Evolutionary conservation across 2,888 invertebrate species (phyloP).

Genomic region (Drosophila diplacantha): DNA sequence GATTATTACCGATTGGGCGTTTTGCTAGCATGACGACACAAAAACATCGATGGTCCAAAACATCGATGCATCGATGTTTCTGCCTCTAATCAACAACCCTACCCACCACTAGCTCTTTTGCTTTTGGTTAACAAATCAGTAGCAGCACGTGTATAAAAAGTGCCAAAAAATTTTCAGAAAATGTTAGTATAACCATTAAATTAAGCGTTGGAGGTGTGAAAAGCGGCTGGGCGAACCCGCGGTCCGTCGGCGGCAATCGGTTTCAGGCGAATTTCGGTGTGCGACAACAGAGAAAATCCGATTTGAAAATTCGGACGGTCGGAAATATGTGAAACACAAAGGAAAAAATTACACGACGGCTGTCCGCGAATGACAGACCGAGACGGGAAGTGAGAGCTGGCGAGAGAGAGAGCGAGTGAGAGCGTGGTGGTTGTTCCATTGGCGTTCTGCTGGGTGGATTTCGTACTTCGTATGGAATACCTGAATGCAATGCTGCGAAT

Average conservation of each 20-base stretch:
- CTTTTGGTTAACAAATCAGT: conserved; percentile 78
- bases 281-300: conserved; percentile 39
- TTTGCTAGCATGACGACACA: no score
- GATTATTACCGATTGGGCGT: no score
- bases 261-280: conserved; percentile 47
- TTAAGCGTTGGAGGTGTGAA: conserved; percentile 47
- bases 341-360: conserved; percentile 57
- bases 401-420: conserved; percentile 6
- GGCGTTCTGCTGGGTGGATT: conserved; percentile 46
- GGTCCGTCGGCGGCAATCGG: conserved; percentile 38
- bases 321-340: conserved; percentile 53
- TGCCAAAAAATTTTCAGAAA: conserved; percentile 78
- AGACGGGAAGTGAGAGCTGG: conserved; percentile 26
- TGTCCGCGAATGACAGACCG: conserved; percentile 53
- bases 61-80: no score
- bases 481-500: conserved; percentile 12
- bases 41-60: no score
- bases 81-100: no score
- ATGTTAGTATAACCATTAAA: conserved; percentile 75
- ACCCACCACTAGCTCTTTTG: conserved; percentile 66
- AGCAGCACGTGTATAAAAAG: conserved; percentile 79
- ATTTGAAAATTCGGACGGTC: conserved; percentile 46
- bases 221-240: conserved; percentile 34
- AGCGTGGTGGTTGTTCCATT: conserved; percentile 47
- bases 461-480: conserved; percentile 18